Percentiles rank a stretch among this genome's conserved stretches.
These are phyloP conservation scores for Gavia stellata DNA, from an alignment of 2,113 vertebrate genomes.

Conservation along the genomic window DNA sequence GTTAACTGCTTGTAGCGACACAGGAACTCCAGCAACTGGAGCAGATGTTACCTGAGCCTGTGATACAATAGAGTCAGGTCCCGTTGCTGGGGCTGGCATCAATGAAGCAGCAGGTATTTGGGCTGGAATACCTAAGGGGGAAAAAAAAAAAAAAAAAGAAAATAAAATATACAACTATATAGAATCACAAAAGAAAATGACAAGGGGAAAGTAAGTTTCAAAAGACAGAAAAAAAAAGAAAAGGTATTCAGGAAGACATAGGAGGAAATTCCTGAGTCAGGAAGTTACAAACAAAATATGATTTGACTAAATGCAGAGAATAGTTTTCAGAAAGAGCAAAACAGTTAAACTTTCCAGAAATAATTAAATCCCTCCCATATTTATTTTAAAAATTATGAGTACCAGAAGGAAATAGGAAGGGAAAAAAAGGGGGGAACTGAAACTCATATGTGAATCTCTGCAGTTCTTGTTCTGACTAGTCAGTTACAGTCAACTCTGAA, in stretches of 20 bases:
- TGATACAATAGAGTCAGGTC: conserved; percentile 71
- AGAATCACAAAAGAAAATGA: background rate
- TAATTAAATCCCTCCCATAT: background rate
- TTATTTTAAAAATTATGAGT: background rate
- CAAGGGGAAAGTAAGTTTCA: background rate
- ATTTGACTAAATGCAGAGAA: background rate
- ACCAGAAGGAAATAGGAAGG: background rate
- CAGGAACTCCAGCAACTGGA: conserved; percentile 69
- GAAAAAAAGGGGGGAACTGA: fast-evolving
- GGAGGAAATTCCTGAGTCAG: background rate
- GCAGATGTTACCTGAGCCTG: conserved; percentile 76
- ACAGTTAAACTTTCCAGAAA: background rate
- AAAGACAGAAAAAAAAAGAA: background rate
- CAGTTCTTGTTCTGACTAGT: background rate
- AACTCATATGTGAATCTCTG: background rate
- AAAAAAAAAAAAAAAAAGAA: too few relatives aligned
- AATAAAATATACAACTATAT: too few relatives aligned
- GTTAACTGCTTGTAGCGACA: conserved; percentile 74
- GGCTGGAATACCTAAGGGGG: conserved; percentile 67
- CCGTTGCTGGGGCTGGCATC: conserved; percentile 69
- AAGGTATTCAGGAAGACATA: background rate
- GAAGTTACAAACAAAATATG: background rate
- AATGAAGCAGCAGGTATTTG: conserved; percentile 73
- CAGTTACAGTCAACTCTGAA: background rate
- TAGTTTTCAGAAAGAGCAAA: background rate